phyloP scores from a whole-genome alignment of 1,140 invertebrate species.

The Brachionus koreanus region DNA sequence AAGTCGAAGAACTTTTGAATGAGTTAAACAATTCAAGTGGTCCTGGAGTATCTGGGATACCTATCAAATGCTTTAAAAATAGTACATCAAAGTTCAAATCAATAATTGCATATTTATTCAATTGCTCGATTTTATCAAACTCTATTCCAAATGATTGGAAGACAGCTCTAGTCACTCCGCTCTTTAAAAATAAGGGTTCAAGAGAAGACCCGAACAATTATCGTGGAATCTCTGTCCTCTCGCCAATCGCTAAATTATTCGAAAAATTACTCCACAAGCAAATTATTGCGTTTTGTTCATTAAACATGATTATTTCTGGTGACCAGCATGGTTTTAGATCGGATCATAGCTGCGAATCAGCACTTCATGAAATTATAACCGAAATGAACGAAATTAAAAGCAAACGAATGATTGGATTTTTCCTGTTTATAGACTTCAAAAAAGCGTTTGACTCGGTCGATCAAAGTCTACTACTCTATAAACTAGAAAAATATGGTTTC shows the following conservation, averaged over 20 bases:
- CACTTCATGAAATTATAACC: not conserved
- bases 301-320: not conserved
- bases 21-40: not conserved
- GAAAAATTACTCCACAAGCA: not conserved
- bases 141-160: not conserved
- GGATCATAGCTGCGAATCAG: not conserved
- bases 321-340: not conserved
- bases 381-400: not conserved
- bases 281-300: not conserved
- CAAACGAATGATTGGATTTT: not conserved
- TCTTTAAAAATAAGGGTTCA: not conserved
- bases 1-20: not conserved
- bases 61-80: not conserved
- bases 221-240: not conserved
- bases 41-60: not conserved
- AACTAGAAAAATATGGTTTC: not conserved
- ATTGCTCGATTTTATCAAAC: not conserved
- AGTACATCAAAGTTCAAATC: not conserved
- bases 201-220: not conserved
- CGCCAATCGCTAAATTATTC: not conserved
- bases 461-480: not conserved
- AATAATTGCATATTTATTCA: not conserved
- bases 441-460: slow-evolving; percentile 13
- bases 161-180: not conserved
- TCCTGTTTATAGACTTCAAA: not conserved